Conservation (phyloP, 2,113 vertebrate genomes). For the Junco hyemalis region DNA sequence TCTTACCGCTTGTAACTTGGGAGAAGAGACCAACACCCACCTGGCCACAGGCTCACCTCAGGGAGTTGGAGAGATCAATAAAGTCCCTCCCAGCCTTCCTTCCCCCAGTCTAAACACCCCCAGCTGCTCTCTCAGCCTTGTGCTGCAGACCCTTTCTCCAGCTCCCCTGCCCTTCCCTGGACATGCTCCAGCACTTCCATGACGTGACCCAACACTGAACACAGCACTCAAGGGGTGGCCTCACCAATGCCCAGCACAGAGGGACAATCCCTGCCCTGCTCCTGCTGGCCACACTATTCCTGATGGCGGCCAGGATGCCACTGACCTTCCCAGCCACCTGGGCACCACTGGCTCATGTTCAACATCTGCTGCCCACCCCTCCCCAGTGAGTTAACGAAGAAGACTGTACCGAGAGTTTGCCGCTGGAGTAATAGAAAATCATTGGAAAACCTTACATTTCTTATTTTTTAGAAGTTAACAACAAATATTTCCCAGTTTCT, state of each 20-base stretch:
- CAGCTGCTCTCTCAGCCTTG: neutral
- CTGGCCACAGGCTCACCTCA: neutral
- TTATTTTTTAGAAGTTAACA: neutral
- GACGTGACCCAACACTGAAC: neutral
- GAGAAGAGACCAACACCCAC: neutral
- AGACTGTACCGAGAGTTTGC: neutral
- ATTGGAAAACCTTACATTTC: neutral
- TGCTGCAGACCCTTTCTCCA: neutral
- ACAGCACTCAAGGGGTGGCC: neutral
- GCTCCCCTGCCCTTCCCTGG: neutral
- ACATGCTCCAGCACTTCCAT: neutral
- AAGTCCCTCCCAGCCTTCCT: neutral
- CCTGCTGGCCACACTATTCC: neutral
- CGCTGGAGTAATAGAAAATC: neutral
- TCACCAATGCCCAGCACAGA: neutral
- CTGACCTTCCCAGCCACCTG: accelerated
- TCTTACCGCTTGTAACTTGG: neutral
- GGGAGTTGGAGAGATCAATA: neutral
- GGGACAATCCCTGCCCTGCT: too few species aligned
- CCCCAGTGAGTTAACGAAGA: neutral
- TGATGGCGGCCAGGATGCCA: neutral
- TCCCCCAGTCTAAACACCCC: neutral
- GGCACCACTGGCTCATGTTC: neutral
- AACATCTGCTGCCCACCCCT: neutral
- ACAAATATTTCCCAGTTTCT: neutral